A percentile compares a stretch with the other conserved stretches of the same genome.
Evolutionary conservation across 1,140 invertebrate genomes (phyloP).

Genomic region (Pachyrhynchus sulphureomaculatus): DNA sequence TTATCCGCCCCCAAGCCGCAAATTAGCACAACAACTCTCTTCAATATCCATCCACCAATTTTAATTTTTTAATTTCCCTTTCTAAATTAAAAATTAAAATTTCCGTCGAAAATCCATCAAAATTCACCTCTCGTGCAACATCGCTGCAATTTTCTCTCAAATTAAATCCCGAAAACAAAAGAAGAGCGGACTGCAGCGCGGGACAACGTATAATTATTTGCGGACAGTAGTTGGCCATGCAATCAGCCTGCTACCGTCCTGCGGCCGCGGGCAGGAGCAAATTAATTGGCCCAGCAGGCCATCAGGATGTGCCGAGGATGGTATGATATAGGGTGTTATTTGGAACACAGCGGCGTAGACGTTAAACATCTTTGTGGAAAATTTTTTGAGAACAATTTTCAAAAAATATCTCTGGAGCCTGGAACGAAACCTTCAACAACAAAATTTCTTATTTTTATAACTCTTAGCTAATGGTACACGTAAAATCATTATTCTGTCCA

Average conservation of each 20-base stretch:
- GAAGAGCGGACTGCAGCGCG: conserved; percentile 10
- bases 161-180: conserved; percentile 22
- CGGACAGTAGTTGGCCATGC: conserved; percentile 35
- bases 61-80: conserved; percentile 13
- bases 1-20: not conserved
- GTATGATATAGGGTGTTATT: conserved; percentile 14
- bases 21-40: not conserved
- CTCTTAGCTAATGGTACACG: too few species aligned
- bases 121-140: conserved; percentile 10
- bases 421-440: not conserved
- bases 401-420: not conserved
- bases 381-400: not conserved
- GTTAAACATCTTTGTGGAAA: not conserved
- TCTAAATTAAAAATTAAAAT: conserved; percentile 27
- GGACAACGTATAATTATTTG: conserved; percentile 31
- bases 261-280: conserved; percentile 15
- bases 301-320: conserved; percentile 7
- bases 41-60: not conserved
- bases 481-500: too few species aligned
- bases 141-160: conserved; percentile 13
- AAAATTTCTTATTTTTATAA: too few species aligned
- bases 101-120: conserved; percentile 20
- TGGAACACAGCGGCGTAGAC: not conserved
- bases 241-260: conserved; percentile 33
- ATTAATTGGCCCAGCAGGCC: conserved; percentile 26